These are phyloP conservation scores for Drosophila nr. medialis DNA, from an alignment of 2,888 invertebrate genomes.

Conservation along the genomic window DNA sequence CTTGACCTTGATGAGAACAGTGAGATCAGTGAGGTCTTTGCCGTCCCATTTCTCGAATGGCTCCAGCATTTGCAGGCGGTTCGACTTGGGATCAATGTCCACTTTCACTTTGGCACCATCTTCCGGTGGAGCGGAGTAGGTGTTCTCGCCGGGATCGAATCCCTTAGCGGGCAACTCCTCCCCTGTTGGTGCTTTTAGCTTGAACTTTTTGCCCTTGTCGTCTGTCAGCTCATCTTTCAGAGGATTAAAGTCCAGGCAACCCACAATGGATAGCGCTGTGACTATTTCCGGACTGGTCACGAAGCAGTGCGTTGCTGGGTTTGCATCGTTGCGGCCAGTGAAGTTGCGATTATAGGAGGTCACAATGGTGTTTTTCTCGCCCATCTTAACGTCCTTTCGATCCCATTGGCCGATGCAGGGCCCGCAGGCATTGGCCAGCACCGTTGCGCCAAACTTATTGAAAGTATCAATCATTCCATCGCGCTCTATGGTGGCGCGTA, in stretches of 20 bases:
- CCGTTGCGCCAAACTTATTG: slow-evolving; percentile 95
- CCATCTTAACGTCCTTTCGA: slow-evolving; percentile 98
- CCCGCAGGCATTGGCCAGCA: slow-evolving; percentile 99
- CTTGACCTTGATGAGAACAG: slow-evolving; percentile 98
- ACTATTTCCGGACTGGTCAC: slow-evolving; percentile 97
- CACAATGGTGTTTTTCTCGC: slow-evolving; percentile 99
- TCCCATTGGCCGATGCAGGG: slow-evolving; percentile 99
- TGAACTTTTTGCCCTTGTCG: slow-evolving; percentile 93
- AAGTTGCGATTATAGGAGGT: slow-evolving; percentile 99
- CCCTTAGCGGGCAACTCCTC: slow-evolving; percentile 97
- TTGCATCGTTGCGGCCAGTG: slow-evolving; percentile 98
- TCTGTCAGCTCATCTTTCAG: slow-evolving; percentile 93
- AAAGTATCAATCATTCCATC: slow-evolving; percentile 96
- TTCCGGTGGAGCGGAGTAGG: slow-evolving; percentile 94
- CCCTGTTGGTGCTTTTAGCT: slow-evolving; percentile 92
- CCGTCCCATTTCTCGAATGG: slow-evolving; percentile 99
- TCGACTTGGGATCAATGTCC: slow-evolving; percentile 93
- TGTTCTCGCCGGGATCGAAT: slow-evolving; percentile 98
- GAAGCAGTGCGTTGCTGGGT: slow-evolving; percentile 98
- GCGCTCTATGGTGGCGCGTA: slow-evolving; percentile 98
- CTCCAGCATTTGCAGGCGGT: slow-evolving; percentile 95
- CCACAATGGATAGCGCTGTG: slow-evolving; percentile 96
- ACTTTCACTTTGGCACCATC: slow-evolving; percentile 86
- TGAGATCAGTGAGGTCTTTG: slow-evolving; percentile 95
- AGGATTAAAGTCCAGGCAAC: slow-evolving; percentile 97